Base-by-base conservation (phyloP, 2,113 vertebrate genomes). In the Hassar affinis region DNA sequence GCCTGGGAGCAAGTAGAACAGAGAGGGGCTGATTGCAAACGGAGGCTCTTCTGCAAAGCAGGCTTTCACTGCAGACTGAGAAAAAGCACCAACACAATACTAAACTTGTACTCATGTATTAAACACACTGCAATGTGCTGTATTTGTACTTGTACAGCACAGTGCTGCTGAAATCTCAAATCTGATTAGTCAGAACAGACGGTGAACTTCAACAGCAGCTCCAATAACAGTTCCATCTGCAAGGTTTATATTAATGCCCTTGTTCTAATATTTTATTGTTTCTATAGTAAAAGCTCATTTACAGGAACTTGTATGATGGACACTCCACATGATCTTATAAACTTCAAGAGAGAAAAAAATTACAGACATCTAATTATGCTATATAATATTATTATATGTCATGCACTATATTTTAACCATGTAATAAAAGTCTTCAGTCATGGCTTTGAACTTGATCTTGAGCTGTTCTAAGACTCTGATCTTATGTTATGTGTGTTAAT, bases 1-100 rank as follows among this genome's bases (percentile, higher is more conserved):
- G 10, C 95, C 96, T 0, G 97, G 95, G 69, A 90, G 87, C 83
- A 99, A 92, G 79, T 93, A 91, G 85, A 99, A 96, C 86, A 90
- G 80, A 0, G 94, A 93, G 0, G 97, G 97, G 25, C 89, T 90
- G 84, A 99, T 87, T 30, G 93, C 93, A 91, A 99, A 99, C 0
- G 97, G 96, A 17, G 93, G 91, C 3, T 96, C 90, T 62, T 96
- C 95, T 49, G 93, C 92, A 68, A 95, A 96, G 81, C 91, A 92
- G 2, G 27, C 18, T 56, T 80, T 91, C 25, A 91, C 87, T 42
- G 94, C 86, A 66, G 91, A 87, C 98, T 99, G 78, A 0, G 47
- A 51, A 45, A 84, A 42, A 9, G 22, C 38, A 84, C 14, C 30
- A n/a, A 45, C 3, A 47, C 12, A 38, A 30, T 47, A 72, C 4